Conservation (phyloP, 2,888 invertebrate genomes). For the Cheilosia scutellata region DNA sequence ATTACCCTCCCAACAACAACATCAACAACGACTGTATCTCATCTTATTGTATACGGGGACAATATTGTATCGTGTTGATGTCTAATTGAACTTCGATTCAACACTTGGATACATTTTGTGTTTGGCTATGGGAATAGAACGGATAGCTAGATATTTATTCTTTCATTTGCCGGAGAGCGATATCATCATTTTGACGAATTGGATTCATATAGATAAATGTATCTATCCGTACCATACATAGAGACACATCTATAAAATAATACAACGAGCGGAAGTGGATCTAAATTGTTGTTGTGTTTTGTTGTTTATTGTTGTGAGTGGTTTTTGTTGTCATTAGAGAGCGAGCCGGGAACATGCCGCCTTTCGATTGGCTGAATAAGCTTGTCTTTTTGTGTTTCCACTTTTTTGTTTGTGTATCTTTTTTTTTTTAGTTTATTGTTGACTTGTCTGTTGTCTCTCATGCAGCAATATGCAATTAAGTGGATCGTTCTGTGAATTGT, state of each 20-base stretch:
- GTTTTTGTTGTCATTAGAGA: slow-evolving; percentile 60
- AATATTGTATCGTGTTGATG: slow-evolving; percentile 35
- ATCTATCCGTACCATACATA: slow-evolving; percentile 9
- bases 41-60: slow-evolving; percentile 24
- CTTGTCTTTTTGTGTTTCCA: slow-evolving; percentile 7
- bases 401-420: slow-evolving; percentile 14
- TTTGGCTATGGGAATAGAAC: slow-evolving; percentile 14
- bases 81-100: slow-evolving; percentile 55
- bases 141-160: slow-evolving; percentile 17
- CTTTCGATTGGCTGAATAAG: slow-evolving; percentile 39
- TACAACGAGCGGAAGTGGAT: slow-evolving; percentile 49
- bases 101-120: slow-evolving; percentile 13
- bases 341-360: slow-evolving; percentile 47
- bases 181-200: slow-evolving; percentile 55
- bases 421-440: slow-evolving; percentile 9
- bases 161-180: slow-evolving; percentile 19
- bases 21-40: background rate
- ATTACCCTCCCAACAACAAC: background rate
- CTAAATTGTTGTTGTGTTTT: slow-evolving; percentile 27
- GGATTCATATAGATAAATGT: slow-evolving; percentile 47
- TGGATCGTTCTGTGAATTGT: slow-evolving; percentile 55
- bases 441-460: slow-evolving; percentile 5
- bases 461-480: slow-evolving; percentile 65
- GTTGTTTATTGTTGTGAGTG: slow-evolving; percentile 58
- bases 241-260: background rate